phyloP scores from a whole-genome alignment of 2,797 vertebrate genomes.

The Peromyscus eremicus region DNA sequence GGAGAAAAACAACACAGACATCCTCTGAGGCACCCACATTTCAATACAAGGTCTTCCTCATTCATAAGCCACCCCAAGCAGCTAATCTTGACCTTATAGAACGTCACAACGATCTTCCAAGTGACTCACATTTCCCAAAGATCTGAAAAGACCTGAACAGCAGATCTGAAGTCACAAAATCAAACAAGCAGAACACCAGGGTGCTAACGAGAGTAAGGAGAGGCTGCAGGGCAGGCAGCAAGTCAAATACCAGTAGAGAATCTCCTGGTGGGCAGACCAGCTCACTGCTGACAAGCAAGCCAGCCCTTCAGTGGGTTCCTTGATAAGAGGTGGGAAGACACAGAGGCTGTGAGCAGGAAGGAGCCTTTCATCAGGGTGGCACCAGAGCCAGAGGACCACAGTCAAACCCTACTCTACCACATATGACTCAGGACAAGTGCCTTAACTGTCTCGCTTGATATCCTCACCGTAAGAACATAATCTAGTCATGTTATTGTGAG shows the following conservation, averaged over 20 bases:
- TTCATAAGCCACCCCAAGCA: neutral
- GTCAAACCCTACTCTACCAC: neutral
- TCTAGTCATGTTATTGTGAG: neutral
- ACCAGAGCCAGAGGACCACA: neutral
- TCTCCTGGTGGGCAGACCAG: neutral
- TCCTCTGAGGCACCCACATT: neutral
- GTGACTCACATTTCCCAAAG: neutral
- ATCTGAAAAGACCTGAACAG: neutral
- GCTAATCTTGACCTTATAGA: neutral
- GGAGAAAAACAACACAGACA: neutral
- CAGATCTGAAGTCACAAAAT: slow-evolving; percentile 21
- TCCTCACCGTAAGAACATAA: neutral
- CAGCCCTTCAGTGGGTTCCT: neutral
- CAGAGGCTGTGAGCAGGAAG: neutral
- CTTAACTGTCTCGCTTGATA: neutral
- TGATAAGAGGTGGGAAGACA: neutral
- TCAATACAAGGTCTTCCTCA: neutral
- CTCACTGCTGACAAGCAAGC: neutral
- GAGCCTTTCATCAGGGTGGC: neutral
- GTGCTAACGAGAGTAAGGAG: neutral
- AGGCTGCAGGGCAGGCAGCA: neutral
- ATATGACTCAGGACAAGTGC: neutral
- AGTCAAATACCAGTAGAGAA: neutral
- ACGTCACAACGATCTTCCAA: neutral
- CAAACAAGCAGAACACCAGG: neutral